Conservation (phyloP, 2,797 vertebrate species). For the Sebastes oblongus region DNA sequence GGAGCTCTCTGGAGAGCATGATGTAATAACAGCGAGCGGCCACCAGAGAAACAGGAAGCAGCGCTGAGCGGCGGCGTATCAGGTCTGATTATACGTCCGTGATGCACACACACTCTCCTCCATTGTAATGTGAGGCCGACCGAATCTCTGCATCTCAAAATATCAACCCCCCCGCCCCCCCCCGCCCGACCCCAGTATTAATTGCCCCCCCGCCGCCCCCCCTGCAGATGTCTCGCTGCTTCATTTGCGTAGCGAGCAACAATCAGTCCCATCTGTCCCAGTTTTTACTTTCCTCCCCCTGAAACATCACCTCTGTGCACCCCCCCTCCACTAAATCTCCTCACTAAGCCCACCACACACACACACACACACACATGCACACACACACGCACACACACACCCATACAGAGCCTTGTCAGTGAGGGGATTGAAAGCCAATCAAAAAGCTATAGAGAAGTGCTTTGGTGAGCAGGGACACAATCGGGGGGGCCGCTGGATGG, state of each 20-base stretch:
- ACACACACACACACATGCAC: neutral
- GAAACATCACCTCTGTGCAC: constrained; percentile 54
- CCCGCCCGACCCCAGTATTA: neutral
- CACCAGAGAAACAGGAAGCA: too few species aligned
- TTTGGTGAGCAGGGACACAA: constrained; percentile 93
- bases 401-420: constrained; percentile 85
- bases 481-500: constrained; percentile 70
- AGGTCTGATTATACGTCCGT: too few species aligned
- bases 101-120: neutral
- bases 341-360: constrained; percentile 59
- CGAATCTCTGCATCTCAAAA: neutral
- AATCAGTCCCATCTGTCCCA: constrained; percentile 99
- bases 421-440: constrained; percentile 99
- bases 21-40: too few species aligned
- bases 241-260: constrained; percentile 94
- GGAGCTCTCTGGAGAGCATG: too few species aligned
- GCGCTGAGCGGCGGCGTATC: too few species aligned
- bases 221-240: constrained; percentile 95
- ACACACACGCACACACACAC: constrained; percentile 9
- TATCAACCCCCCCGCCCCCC: neutral
- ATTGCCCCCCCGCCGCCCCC: neutral
- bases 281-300: constrained; percentile 85
- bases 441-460: constrained; percentile 99
- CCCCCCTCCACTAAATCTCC: constrained; percentile 81
- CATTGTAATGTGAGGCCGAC: constrained; percentile 20